Percentiles rank a stretch among this genome's conserved stretches.
These are phyloP conservation scores for Rhinoderma darwinii DNA, from an alignment of 2,113 vertebrate species.

Conservation along the genomic window DNA sequence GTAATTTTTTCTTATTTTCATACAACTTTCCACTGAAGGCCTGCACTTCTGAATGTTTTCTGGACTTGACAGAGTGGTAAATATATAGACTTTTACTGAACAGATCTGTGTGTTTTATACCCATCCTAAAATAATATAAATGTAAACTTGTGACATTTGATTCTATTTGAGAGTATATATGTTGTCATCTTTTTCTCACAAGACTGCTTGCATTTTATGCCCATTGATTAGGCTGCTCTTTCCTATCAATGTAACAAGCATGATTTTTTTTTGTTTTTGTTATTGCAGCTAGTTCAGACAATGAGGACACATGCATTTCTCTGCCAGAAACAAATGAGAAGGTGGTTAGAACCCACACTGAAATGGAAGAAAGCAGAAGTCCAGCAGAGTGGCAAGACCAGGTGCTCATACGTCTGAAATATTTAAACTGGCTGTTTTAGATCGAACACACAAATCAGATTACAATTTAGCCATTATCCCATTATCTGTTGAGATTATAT, in stretches of 20 bases:
- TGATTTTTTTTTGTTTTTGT: neutral
- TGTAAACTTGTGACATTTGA: no score
- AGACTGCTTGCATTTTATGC: neutral
- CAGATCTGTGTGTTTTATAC: no score
- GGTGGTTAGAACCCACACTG: constrained; percentile 53
- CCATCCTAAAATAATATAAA: no score
- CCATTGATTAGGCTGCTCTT: neutral
- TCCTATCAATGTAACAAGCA: neutral
- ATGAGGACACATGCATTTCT: constrained; percentile 59
- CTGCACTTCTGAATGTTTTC: no score
- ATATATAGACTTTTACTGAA: no score
- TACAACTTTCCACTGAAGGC: no score
- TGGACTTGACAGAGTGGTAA: no score
- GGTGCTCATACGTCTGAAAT: constrained; percentile 62
- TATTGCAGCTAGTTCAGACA: neutral
- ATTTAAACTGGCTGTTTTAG: neutral
- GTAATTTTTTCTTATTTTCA: no score
- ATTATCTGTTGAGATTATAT: no score
- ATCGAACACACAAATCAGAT: neutral
- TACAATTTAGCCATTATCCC: no score
- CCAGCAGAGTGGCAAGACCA: constrained; percentile 62
- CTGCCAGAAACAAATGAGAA: constrained; percentile 60
- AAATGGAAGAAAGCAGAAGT: constrained; percentile 62
- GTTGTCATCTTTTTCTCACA: no score
- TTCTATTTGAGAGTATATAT: no score